Evolutionary conservation across 1,140 invertebrate species (phyloP), one percentile per base, ranked within the genome.

Genomic region (Phymastichus coffea): DNA sequence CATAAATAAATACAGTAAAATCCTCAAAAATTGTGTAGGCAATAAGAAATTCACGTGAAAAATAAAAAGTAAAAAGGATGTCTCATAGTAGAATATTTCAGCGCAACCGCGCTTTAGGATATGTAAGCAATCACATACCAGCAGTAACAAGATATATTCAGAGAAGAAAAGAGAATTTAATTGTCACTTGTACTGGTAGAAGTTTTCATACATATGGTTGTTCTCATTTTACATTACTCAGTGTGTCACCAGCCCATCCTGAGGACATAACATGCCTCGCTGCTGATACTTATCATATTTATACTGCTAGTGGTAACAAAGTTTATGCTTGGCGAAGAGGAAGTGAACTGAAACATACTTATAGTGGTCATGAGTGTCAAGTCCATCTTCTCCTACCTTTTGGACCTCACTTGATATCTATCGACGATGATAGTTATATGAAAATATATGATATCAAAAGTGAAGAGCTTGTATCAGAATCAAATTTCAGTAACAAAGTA

Each of bases 121-220:
- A 92, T 82, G 92, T 97, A n/a, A 94, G 91, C 75, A 95, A 95
- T 78, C 87, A 94, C 64, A 84, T 97, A 63, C 94, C 95, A 4
- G 85, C 93, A 35, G 84, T 90, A 40, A 86, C 91, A 8, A 83
- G 94, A 61, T 96, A 93, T 75, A 92, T 97, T 49, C 84, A 88
- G 70, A 84, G 85, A 62, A 82, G 93, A 61, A 90, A 93, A 68
- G 94, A 97, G 80, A 92, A 93, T 69, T 81, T 97, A 19, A 84
- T 98, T 17, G 86, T 93, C 35, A 96, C 94, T 9, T 93, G 90
- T 72, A 89, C 95, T 28, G 95, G 95, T 8, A 90, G 88, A 73
- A 85, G 89, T 47, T 97, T 97, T 76, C 93, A 97, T 71, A 95
- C 93, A 0, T 98, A 97, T 73, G 91, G 90, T 26, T 88, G 87